Conservation (phyloP, 2,113 vertebrate genomes). For the Eulemur macaco region DNA sequence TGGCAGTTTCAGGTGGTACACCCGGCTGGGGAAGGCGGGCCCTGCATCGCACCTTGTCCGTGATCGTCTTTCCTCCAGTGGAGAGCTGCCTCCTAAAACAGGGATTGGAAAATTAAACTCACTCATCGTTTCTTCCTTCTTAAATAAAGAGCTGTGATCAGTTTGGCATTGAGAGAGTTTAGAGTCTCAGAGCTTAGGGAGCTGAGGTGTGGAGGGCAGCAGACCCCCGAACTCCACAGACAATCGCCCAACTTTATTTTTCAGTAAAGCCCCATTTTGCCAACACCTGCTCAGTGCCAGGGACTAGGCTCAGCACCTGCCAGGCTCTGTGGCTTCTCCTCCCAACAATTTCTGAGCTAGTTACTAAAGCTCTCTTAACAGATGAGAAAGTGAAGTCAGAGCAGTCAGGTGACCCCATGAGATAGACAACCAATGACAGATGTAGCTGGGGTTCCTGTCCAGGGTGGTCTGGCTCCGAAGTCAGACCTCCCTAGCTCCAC, state of each 20-base stretch:
- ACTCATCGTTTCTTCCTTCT: not conserved
- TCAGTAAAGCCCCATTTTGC: not conserved
- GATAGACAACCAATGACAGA: not conserved
- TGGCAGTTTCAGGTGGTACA: not conserved
- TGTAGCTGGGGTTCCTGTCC: not conserved
- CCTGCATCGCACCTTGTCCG: accelerated
- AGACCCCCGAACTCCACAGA: not conserved
- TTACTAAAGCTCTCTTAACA: not conserved
- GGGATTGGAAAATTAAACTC: not conserved
- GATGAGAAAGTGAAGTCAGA: not conserved
- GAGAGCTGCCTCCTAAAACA: not conserved
- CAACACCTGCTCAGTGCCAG: not conserved
- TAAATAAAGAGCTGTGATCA: not conserved
- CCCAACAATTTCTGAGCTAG: not conserved
- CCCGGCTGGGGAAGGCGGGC: not conserved
- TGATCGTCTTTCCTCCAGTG: not conserved
- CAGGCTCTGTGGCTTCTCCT: not conserved
- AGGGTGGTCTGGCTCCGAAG: not conserved
- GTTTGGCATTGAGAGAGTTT: not conserved
- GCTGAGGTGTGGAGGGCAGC: not conserved
- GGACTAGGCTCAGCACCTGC: not conserved
- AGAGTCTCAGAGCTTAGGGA: not conserved
- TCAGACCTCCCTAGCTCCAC: not conserved
- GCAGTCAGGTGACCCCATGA: not conserved
- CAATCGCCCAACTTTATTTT: not conserved